Conservation (phyloP, 2,113 vertebrate genomes). For the Vulpes lagopus region DNA sequence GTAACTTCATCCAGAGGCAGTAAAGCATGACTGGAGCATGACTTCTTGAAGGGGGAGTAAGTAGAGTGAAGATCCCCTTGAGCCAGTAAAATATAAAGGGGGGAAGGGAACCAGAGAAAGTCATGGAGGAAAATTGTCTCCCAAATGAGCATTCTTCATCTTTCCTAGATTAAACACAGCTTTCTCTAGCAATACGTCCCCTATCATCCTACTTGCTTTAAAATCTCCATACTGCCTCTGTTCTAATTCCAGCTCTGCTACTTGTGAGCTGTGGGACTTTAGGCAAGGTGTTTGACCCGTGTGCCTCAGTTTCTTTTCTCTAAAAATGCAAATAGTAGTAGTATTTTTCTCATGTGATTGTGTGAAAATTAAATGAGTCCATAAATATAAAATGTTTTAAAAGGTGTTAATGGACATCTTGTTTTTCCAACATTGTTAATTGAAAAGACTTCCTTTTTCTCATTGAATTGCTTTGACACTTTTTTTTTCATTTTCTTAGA, state of each 20-base stretch:
- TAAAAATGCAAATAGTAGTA: not conserved
- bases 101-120: not conserved
- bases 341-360: not conserved
- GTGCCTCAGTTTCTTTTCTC: not conserved
- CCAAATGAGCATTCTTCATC: not conserved
- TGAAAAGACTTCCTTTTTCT: not conserved
- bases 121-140: not conserved
- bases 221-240: not conserved
- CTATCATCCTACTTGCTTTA: not conserved
- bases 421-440: not conserved
- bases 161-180: not conserved
- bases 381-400: not conserved
- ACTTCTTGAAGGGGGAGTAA: not conserved
- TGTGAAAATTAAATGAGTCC: not conserved
- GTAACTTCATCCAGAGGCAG: not conserved
- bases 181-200: not conserved
- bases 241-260: not conserved
- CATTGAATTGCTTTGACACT: not conserved
- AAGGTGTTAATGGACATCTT: not conserved
- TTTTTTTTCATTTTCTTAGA: not conserved
- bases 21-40: not conserved
- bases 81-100: not conserved
- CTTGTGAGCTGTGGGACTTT: not conserved
- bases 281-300: not conserved
- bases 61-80: not conserved